Evolutionary conservation across 2,888 invertebrate species (phyloP).

Genomic region (Coenonympha glycerion): DNA sequence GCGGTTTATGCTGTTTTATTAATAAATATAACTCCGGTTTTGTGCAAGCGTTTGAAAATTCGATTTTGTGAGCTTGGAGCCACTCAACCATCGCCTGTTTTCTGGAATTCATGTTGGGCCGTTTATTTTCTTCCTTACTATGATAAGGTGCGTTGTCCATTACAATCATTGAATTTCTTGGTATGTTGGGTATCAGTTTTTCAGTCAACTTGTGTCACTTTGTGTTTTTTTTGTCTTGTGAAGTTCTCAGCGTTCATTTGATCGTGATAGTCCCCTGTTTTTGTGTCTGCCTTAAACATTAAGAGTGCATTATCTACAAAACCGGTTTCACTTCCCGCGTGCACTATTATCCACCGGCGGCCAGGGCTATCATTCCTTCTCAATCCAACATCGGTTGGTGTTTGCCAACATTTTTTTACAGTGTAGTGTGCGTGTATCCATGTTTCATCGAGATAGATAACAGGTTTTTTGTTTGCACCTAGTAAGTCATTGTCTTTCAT

Average conservation of each 20-base stretch:
- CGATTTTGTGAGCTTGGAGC: constrained; percentile 30
- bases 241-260: neutral
- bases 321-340: neutral
- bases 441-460: neutral
- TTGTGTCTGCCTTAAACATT: neutral
- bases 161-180: neutral
- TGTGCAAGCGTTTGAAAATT: constrained; percentile 27
- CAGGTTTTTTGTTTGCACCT: neutral
- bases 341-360: neutral
- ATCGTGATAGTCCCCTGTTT: neutral
- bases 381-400: neutral
- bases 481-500: neutral
- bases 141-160: neutral
- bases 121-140: neutral
- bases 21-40: constrained; percentile 30
- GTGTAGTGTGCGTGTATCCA: neutral
- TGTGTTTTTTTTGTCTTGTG: too few species aligned
- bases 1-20: constrained; percentile 26
- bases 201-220: neutral
- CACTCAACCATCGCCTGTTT: constrained; percentile 27
- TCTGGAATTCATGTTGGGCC: constrained; percentile 7
- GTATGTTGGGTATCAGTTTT: neutral
- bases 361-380: neutral
- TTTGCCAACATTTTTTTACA: neutral
- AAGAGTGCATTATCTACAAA: neutral